Evolutionary conservation across 2,113 vertebrate species (phyloP), one percentile per base, ranked within the genome.

Genomic region (Amazona guildingii): DNA sequence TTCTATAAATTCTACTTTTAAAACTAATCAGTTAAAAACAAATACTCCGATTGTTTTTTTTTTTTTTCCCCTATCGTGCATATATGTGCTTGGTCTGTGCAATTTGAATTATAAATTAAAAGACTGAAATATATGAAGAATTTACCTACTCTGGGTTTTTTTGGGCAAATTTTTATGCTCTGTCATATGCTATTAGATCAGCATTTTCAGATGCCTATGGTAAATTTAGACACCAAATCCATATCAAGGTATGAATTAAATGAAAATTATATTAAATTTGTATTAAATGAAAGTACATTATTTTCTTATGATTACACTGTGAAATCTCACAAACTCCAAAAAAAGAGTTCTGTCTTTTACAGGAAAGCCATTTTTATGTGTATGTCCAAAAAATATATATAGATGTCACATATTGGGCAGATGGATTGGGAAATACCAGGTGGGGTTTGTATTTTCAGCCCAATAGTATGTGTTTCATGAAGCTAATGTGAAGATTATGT

Each of bases 51-150:
- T 21, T n/a, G 55, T 37, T 37, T 37, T 37, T 37, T 37, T 9
- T n/a, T n/a, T n/a, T 57, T 57, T 14, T 18, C 5, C 35, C n/a
- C 35, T 17, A 0, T 75, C 9, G 0, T n/a, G 14, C 29, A n/a
- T 8, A 5, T 37, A 27, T 29, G 5, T 52, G 11, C 17, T 87
- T 88, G 87, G 74, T 67, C 13, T 24, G 16, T 25, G 15, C 19
- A 29, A 15, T 17, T 67, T 67, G 49, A 70, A 55, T 68, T 66
- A 11, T 5, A 49, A 44, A 48, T 80, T 52, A 19, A 66, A 41
- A 39, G 7, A 23, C 18, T 91, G 37, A 61, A 74, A 48, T 23
- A 82, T 70, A 62, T 83, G 24, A 57, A 64, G 43, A 83, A 18
- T 48, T 35, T 61, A 77, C 8, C 13, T 29, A 41, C 19, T 46